Conservation (phyloP, 2,888 invertebrate species). For the Sialis lutaria region DNA sequence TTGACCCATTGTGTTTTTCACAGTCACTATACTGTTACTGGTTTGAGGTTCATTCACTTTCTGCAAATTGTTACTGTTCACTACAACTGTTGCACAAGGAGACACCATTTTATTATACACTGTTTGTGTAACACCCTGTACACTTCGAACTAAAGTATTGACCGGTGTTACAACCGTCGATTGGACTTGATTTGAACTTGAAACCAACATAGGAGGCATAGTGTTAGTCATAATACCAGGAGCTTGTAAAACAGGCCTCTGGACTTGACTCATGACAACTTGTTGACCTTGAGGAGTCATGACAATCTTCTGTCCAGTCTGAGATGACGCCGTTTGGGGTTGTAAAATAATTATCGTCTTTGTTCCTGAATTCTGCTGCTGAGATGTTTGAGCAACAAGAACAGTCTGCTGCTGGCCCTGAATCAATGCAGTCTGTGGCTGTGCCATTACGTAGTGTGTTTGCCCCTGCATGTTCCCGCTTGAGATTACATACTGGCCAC, state of each 20-base stretch:
- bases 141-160: constrained; percentile 3
- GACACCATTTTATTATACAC: background rate
- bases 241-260: constrained; percentile 31
- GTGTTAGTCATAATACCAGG: constrained; percentile 26
- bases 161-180: constrained; percentile 14
- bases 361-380: constrained; percentile 48
- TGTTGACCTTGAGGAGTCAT: constrained; percentile 51
- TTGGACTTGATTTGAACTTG: constrained; percentile 18
- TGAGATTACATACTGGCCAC: constrained; percentile 31
- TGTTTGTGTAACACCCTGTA: background rate
- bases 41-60: too few species aligned
- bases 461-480: constrained; percentile 34
- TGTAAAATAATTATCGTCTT: constrained; percentile 52
- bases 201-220: constrained; percentile 24
- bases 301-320: constrained; percentile 35
- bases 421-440: constrained; percentile 39
- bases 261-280: constrained; percentile 42
- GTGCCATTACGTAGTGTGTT: constrained; percentile 44
- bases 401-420: constrained; percentile 45
- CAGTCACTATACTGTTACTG: too few species aligned
- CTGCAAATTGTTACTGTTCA: background rate
- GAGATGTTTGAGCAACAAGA: constrained; percentile 45
- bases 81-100: background rate
- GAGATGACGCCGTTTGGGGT: constrained; percentile 21
- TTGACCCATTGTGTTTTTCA: too few species aligned